Evolutionary conservation across 2,113 vertebrate species (phyloP).

Genomic region (Indri indri): DNA sequence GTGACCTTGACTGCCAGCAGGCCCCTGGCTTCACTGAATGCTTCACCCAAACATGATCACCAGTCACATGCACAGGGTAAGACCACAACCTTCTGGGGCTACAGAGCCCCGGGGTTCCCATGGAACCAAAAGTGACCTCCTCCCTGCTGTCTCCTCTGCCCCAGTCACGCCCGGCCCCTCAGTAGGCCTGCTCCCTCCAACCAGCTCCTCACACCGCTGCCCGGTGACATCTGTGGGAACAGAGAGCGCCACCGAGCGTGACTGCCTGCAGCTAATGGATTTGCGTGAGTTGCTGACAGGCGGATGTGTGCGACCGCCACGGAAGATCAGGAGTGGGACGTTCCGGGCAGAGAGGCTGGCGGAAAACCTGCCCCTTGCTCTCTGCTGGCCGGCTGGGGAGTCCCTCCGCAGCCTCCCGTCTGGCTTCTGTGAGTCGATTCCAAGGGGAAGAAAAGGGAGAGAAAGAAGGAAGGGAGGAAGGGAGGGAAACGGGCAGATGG

Average conservation of each 20-base stretch:
- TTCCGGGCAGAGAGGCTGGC: background rate
- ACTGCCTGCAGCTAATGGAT: conserved; percentile 82
- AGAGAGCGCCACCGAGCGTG: conserved; percentile 68
- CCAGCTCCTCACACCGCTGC: background rate
- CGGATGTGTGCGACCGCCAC: conserved; percentile 73
- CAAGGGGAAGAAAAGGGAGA: background rate
- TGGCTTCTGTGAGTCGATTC: background rate
- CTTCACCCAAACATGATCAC: background rate
- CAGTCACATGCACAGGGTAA: background rate
- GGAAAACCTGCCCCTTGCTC: background rate
- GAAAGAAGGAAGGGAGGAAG: background rate
- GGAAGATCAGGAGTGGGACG: conserved; percentile 62
- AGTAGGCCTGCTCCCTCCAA: conserved; percentile 9
- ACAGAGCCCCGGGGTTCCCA: background rate
- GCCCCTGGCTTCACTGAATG: background rate
- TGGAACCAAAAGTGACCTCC: background rate
- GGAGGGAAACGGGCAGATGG: background rate
- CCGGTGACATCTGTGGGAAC: conserved; percentile 82
- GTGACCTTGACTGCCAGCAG: background rate
- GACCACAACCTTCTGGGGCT: background rate
- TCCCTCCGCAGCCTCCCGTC: background rate
- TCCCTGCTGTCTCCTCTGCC: background rate
- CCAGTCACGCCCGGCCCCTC: background rate
- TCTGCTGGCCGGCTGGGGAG: background rate
- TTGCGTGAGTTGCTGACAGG: conserved; percentile 79